Conservation (phyloP, 2,888 invertebrate genomes). For the Pandemis cinnamomeana region DNA sequence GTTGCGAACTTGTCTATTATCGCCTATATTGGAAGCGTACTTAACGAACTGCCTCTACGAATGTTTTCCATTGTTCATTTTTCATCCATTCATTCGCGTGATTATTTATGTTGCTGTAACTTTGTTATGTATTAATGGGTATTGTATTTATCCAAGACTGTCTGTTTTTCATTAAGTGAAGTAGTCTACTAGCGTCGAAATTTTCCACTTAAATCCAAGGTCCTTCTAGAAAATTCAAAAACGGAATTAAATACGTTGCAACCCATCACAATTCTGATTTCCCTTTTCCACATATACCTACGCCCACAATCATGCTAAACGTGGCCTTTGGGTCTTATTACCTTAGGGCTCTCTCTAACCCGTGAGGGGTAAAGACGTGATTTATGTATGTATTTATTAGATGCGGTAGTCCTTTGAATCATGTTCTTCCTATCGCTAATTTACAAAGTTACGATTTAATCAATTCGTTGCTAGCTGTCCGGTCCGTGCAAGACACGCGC, state of each 20-base stretch:
- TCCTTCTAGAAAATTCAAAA: background rate
- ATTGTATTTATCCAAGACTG: background rate
- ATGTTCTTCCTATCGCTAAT: conserved; percentile 17
- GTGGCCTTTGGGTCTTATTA: too few relatives aligned
- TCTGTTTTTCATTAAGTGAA: background rate
- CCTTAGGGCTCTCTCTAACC: too few relatives aligned
- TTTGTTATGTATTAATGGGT: conserved; percentile 1
- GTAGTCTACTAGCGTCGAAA: background rate
- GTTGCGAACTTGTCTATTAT: conserved; percentile 72
- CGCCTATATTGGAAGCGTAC: conserved; percentile 44
- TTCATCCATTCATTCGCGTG: conserved; percentile 30
- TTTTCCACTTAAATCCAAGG: background rate
- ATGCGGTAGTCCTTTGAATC: background rate
- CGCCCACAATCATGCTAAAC: too few relatives aligned
- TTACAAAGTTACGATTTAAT: conserved; percentile 35
- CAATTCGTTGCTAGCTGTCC: conserved; percentile 32
- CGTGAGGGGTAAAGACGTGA: too few relatives aligned
- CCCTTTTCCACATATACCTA: too few relatives aligned
- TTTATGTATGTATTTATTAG: too few relatives aligned
- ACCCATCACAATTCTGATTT: too few relatives aligned
- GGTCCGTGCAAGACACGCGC: conserved; percentile 40
- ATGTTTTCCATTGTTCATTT: conserved; percentile 38
- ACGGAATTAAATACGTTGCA: background rate
- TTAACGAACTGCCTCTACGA: conserved; percentile 36
- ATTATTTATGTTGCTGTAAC: conserved; percentile 24